A percentile compares a stretch with the other conserved stretches of the same genome.
Conservation (phyloP, 2,797 vertebrate genomes). For the Liparis tanakae region DNA sequence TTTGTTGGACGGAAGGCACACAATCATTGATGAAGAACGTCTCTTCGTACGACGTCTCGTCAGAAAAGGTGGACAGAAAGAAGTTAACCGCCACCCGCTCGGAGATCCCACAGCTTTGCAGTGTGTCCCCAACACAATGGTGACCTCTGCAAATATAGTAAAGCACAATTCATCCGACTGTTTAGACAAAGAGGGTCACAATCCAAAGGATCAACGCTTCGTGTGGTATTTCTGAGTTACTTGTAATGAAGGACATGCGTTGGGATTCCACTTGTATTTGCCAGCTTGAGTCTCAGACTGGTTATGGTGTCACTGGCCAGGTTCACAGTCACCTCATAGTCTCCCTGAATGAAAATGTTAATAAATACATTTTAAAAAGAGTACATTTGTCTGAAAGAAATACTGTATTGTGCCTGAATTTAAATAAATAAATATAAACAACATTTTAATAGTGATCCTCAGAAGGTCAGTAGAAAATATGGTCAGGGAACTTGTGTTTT, state of each 20-base stretch:
- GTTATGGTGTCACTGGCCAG: conserved; percentile 51
- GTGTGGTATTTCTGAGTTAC: conserved; percentile 39
- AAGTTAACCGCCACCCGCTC: conserved; percentile 50
- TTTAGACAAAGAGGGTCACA: neutral
- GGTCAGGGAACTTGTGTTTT: neutral
- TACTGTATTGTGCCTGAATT: neutral
- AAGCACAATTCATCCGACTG: neutral
- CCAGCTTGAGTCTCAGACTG: conserved; percentile 54
- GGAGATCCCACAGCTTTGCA: conserved; percentile 52
- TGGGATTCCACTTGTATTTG: conserved; percentile 67
- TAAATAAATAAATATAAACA: too few relatives aligned
- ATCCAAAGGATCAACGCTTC: neutral
- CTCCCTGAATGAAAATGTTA: conserved; percentile 44
- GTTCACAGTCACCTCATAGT: conserved; percentile 65
- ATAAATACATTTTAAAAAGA: neutral
- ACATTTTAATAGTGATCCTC: neutral
- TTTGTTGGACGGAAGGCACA: conserved; percentile 61
- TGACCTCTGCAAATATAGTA: conserved; percentile 38
- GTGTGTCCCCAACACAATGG: neutral
- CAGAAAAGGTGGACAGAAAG: conserved; percentile 51
- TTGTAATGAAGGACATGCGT: conserved; percentile 58
- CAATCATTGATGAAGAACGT: conserved; percentile 53
- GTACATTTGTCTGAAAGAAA: neutral
- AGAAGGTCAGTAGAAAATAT: too few relatives aligned
- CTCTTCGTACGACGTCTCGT: neutral